Conservation (phyloP, 1,140 invertebrate genomes). For the Diorhabda sublineata region DNA sequence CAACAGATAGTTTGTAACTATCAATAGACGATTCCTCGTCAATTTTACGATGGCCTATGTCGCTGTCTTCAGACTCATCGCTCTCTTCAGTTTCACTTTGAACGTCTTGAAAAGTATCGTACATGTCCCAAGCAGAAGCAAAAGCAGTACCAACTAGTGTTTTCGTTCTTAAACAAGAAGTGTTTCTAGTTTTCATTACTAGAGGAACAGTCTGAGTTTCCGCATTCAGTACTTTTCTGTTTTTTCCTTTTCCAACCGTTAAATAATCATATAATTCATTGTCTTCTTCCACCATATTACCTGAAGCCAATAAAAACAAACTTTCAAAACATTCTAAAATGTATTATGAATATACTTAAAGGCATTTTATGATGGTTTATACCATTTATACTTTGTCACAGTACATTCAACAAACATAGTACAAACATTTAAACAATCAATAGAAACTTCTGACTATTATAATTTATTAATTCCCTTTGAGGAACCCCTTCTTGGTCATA, state of each 20-base stretch:
- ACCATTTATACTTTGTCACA: too few relatives aligned
- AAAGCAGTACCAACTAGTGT: slow-evolving; percentile 56
- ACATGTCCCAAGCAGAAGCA: slow-evolving; percentile 70
- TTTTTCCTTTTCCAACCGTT: slow-evolving; percentile 57
- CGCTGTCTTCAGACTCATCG: slow-evolving; percentile 20
- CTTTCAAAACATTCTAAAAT: too few relatives aligned
- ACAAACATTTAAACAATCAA: too few relatives aligned
- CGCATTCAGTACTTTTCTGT: slow-evolving; percentile 56
- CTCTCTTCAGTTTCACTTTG: slow-evolving; percentile 44
- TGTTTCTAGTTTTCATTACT: slow-evolving; percentile 58
- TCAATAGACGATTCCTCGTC: slow-evolving; percentile 26
- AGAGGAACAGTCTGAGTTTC: slow-evolving; percentile 63
- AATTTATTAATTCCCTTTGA: too few relatives aligned
- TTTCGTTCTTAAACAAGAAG: slow-evolving; percentile 52
- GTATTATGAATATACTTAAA: too few relatives aligned
- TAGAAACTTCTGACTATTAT: too few relatives aligned
- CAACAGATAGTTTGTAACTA: slow-evolving; percentile 30
- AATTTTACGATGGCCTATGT: slow-evolving; percentile 13
- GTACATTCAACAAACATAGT: too few relatives aligned
- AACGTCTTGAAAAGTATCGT: slow-evolving; percentile 56
- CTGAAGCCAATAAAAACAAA: slow-evolving; percentile 12
- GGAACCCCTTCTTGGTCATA: too few relatives aligned
- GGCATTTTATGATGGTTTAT: too few relatives aligned
- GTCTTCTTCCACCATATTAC: slow-evolving; percentile 50
- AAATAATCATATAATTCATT: slow-evolving; percentile 64